Conservation (phyloP, 2,888 invertebrate genomes). For the Notodonta ziczac region DNA sequence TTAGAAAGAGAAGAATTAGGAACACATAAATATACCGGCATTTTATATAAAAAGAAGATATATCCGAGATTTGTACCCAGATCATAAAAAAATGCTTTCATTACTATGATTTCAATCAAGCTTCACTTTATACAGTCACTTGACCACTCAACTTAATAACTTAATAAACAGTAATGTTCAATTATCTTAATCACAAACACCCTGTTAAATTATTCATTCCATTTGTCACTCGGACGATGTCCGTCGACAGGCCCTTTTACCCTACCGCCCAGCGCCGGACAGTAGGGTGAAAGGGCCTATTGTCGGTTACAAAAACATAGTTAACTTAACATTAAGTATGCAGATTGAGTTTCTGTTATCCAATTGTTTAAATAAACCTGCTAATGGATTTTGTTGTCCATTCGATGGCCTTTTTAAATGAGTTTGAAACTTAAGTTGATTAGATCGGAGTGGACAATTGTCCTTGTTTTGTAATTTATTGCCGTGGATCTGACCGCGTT, state of each 20-base stretch:
- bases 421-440: constrained; percentile 38
- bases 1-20: no score
- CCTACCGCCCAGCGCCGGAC: constrained; percentile 44
- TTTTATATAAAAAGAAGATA: no score
- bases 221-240: constrained; percentile 67
- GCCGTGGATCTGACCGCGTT: not conserved
- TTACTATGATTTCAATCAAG: not conserved
- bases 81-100: constrained; percentile 1
- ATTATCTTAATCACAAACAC: constrained; percentile 53
- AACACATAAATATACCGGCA: no score
- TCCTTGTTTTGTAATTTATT: constrained; percentile 1
- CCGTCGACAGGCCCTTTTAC: constrained; percentile 59
- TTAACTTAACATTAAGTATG: constrained; percentile 69
- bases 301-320: constrained; percentile 63
- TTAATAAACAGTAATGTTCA: constrained; percentile 42
- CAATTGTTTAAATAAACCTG: constrained; percentile 55
- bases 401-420: constrained; percentile 38
- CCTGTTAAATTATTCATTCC: constrained; percentile 69
- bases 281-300: constrained; percentile 8
- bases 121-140: constrained; percentile 18
- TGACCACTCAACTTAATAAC: constrained; percentile 35
- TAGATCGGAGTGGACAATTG: constrained; percentile 34
- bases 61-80: not conserved
- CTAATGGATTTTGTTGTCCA: constrained; percentile 37
- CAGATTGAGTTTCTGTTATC: constrained; percentile 67